phyloP scores from a whole-genome alignment of 2,888 invertebrate species.

The Biston stratarius region DNA sequence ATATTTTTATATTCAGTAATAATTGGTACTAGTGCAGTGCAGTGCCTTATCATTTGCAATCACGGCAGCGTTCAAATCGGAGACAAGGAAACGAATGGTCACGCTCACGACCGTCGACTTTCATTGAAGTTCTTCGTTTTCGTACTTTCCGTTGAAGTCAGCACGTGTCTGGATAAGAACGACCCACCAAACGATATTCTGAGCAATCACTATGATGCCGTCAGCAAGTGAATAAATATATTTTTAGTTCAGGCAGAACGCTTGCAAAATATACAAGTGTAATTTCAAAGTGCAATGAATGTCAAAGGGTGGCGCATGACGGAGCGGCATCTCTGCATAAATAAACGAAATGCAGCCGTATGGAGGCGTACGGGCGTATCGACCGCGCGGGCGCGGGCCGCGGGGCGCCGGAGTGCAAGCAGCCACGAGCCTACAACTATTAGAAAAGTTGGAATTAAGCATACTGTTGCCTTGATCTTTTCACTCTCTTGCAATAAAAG shows the following conservation, averaged over 20 bases:
- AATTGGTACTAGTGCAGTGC: too few relatives aligned
- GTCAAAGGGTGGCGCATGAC: background rate
- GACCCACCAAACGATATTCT: background rate
- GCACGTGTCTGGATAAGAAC: background rate
- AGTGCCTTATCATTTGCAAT: background rate
- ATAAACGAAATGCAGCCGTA: background rate
- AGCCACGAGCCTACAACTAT: too few relatives aligned
- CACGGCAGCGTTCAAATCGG: background rate
- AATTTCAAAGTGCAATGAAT: too few relatives aligned
- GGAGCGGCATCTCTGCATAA: background rate
- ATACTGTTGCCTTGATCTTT: too few relatives aligned
- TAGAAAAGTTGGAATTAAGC: too few relatives aligned
- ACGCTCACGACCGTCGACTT: background rate
- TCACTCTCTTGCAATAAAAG: too few relatives aligned
- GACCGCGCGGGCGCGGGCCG: background rate
- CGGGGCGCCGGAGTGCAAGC: background rate
- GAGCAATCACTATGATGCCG: too few relatives aligned
- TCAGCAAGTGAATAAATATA: background rate
- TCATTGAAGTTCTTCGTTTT: slow-evolving; percentile 3
- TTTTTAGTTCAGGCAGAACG: too few relatives aligned
- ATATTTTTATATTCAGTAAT: too few relatives aligned
- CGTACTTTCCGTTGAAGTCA: background rate
- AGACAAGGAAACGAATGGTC: background rate
- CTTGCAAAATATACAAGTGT: too few relatives aligned
- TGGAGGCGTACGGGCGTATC: background rate